Evolutionary conservation across 2,113 vertebrate genomes (phyloP), one percentile per base, ranked within the genome.

Genomic region (Cromileptes altivelis): DNA sequence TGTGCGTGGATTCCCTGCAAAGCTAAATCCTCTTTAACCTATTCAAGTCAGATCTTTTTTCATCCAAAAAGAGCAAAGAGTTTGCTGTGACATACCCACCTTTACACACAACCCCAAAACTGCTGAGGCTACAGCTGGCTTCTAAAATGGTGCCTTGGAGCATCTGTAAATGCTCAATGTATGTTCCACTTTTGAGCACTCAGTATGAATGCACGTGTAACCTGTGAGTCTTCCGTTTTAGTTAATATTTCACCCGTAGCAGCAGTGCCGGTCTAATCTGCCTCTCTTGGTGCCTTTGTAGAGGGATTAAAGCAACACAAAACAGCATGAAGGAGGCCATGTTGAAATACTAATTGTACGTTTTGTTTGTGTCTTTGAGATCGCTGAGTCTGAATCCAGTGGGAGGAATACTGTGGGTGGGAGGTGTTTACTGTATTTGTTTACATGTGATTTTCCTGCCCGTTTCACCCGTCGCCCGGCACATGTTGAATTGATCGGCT

Each of bases 21-120:
- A 60, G 33, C 76, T 85, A 86, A 89, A 90, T 85, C 85, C 73
- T 65, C 78, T 75, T 88, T 89, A 75, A 88, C 84, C 79, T 72
- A 64, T 40, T 79, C 47, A 64, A 72, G 79, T 71, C 63, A 27
- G 52, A 19, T 33, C 53, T 56, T 50, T 50, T 63, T 62, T 27
- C 23, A 37, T 61, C 17, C 53, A 45, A 45, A 45, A 12, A 45
- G 42, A 45, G 12, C 40, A 6, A 77, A 45, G 73, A 57, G 27
- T 74, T 50, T 25, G 14, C 37, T 17, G 57, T 23, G 50, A 13
- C 79, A 75, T 81, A 42, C 78, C 89, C 63, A 85, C 82, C n/a
- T 81, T 53, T 21, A 42, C 25, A 70, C 45, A 19, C 56, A 56
- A 64, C 75, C 50, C 30, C 37, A 55, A 27, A 14, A 53, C 42